Evolutionary conservation across 2,797 vertebrate genomes (phyloP).

Genomic region (Bucorvus abyssinicus): DNA sequence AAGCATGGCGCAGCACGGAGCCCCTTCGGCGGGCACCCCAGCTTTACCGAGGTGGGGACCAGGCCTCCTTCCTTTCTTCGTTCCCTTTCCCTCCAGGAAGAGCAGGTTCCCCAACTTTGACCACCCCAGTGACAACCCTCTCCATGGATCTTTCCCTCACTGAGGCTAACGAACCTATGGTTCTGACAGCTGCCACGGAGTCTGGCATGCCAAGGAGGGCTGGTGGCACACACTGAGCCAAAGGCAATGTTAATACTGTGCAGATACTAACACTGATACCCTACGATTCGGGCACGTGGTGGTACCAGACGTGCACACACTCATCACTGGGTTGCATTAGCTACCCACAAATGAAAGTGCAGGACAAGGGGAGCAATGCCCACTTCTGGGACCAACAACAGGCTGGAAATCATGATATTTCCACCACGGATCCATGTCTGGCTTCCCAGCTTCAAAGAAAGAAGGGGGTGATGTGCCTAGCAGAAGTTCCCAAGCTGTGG

Average conservation of each 20-base stretch:
- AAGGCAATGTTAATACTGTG: rapidly evolving
- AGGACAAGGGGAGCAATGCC: background rate
- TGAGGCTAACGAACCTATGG: background rate
- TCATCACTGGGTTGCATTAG: background rate
- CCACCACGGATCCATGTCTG: background rate
- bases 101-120: rapidly evolving
- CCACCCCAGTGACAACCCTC: rapidly evolving
- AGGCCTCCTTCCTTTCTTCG: background rate
- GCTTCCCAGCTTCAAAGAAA: conserved; percentile 34
- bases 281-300: rapidly evolving
- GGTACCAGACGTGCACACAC: rapidly evolving
- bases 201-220: rapidly evolving
- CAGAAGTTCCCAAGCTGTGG: conserved; percentile 45
- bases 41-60: background rate
- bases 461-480: conserved; percentile 42
- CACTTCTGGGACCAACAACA: background rate
- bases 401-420: background rate
- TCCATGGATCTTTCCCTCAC: rapidly evolving
- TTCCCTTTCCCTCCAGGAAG: background rate
- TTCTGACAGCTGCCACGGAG: background rate
- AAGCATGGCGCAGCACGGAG: background rate
- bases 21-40: rapidly evolving
- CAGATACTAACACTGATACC: rapidly evolving
- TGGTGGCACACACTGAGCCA: rapidly evolving
- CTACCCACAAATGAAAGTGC: background rate